Conservation (phyloP, 2,797 vertebrate species). For the Malurus splendens region DNA sequence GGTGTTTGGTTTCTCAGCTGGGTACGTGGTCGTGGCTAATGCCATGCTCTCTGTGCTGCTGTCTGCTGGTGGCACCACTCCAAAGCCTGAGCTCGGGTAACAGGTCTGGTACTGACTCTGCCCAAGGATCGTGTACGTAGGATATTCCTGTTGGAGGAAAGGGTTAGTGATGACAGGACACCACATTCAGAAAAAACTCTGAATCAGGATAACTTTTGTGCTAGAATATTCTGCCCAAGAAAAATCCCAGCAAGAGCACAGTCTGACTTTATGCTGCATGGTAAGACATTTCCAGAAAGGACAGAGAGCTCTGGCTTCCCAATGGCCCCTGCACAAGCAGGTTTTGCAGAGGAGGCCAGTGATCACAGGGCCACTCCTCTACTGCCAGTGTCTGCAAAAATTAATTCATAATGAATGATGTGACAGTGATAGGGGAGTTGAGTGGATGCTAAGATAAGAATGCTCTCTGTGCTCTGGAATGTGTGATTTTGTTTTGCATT, state of each 20-base stretch:
- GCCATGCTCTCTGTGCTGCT: slow-evolving; percentile 69
- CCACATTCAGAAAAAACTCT: not conserved
- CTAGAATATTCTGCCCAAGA: not conserved
- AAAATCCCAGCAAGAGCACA: not conserved
- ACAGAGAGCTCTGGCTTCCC: not conserved
- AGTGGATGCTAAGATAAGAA: not conserved
- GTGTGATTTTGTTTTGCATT: not conserved
- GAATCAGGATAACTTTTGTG: not conserved
- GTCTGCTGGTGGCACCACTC: slow-evolving; percentile 77
- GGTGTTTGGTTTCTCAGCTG: slow-evolving; percentile 64
- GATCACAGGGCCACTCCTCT: not conserved
- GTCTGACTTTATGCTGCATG: not conserved
- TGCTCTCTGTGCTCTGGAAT: not conserved
- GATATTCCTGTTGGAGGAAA: slow-evolving; percentile 81
- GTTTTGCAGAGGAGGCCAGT: not conserved
- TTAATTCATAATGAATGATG: not conserved
- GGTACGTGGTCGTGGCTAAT: slow-evolving; percentile 70
- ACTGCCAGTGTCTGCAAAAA: not conserved
- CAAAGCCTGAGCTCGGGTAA: slow-evolving; percentile 85
- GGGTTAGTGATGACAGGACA: not conserved
- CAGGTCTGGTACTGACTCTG: slow-evolving; percentile 90
- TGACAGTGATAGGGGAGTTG: not conserved
- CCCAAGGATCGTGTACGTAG: slow-evolving; percentile 88
- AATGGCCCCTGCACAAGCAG: rapidly evolving
- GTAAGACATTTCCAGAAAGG: not conserved